Base-by-base conservation (phyloP, 2,888 invertebrate genomes). In the Odontothrips loti region DNA sequence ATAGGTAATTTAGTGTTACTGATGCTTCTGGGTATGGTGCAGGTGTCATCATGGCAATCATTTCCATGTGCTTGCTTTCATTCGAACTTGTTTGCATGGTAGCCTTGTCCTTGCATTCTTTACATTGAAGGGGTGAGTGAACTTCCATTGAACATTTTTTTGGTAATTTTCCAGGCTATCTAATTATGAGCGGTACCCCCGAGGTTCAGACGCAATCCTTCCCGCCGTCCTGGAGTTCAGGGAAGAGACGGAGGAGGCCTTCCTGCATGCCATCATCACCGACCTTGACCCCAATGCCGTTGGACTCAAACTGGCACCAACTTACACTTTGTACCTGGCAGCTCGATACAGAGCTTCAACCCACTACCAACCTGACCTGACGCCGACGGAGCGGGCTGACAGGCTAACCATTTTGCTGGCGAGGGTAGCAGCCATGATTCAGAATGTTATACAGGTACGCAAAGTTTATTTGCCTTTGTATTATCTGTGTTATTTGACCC, bases 151-250 rank as follows among this genome's bases (percentile, higher is more conserved):
- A 9, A 80, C 8, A n/a, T 51, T 48, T 58, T 80, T 51, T 51
- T 51, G 51, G 51, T n/a, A n/a, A 83, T 83, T 80, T 82, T 84
- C 34, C 81, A 88, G 88, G 83, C 84, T 88, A 63, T 87, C 88
- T 15, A 88, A 88, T 82, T 88, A 88, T 84, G 90, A 90, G 83
- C 87, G 90, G 79, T 90, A 90, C 84, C 89, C 91, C 15, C 90
- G 92, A 80, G 95, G 95, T 3, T 93, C 94, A 85, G 96, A 96
- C 88, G 94, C 96, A 34, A 96, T 97, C 85, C 90, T 98, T 84
- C 98, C 98, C 9, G 98, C 98, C 0, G 96, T 97, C 34, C 89
- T 98, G 84, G 98, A 98, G 89, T 96, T 98, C 88, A 94, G 96
- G 43, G 97, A 98, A 88, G 96, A 96, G 84, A 95, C 95, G 34